Base-by-base conservation (phyloP, 2,113 vertebrate genomes). In the Dipodomys merriami region DNA sequence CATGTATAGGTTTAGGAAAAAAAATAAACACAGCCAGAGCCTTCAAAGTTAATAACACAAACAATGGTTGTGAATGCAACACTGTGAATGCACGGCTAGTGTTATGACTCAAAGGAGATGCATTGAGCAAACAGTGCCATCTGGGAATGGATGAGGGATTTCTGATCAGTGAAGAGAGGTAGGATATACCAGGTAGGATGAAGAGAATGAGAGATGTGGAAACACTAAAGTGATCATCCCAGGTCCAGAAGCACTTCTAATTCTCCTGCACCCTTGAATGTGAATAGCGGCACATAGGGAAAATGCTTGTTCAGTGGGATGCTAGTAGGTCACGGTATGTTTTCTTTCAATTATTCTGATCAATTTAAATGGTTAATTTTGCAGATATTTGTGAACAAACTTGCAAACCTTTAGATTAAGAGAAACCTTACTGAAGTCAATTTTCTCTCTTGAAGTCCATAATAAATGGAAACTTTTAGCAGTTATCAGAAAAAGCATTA, bases 31-130 rank as follows among this genome's bases (percentile, higher is more conserved):
- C 2, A 65, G 13, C 57, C 19, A 67, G 62, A 80, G 46, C 19
- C 86, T 93, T 91, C 72, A 87, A 68, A 86, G 27, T 39, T 57
- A 60, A 91, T 23, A 83, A 88, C 83, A 67, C 27, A 73, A 69
- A 76, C 33, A 62, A 79, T 73, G 82, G 60, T 5, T 57, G 53
- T 49, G 53, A 84, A 29, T 29, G 22, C 27, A 78, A 22, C 16
- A 16, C 39, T 23, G 1, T 82, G 69, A 81, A 46, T 44, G 4
- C 20, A 72, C 8, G 5, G 19, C 81, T 1, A 49, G 20, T 19
- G 16, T 25, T 12, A 30, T 7, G 5, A 78, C 69, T 44, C 20
- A 29, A 49, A 27, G 53, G 53, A 13, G 53, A 57, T 57, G 12
- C 53, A 57, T 57, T 13, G 15, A 57, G 53, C 53, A 44, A 49